A percentile compares a stretch with the other conserved stretches of the same genome.
These are phyloP conservation scores for Apus apus DNA, from an alignment of 2,113 vertebrate species.

Conservation along the genomic window DNA sequence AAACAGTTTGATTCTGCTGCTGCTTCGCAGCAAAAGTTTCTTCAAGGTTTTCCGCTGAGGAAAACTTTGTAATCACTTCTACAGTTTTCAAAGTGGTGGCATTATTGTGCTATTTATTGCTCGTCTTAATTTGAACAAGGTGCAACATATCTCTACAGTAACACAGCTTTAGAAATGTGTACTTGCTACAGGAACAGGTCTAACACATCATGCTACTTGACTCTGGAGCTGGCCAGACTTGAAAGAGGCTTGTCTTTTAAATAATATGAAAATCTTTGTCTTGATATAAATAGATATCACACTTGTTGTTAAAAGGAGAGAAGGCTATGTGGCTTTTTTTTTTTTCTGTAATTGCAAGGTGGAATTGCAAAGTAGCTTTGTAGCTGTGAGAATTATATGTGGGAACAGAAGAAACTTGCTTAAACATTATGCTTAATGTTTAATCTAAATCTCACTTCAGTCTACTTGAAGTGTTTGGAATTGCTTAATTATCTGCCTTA, in stretches of 20 bases:
- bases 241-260: conserved; percentile 1
- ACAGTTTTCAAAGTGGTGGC: background rate
- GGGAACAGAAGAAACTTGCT: conserved; percentile 56
- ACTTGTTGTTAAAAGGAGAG: conserved; percentile 11
- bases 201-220: background rate
- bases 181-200: background rate
- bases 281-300: conserved; percentile 11
- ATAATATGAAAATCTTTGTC: conserved; percentile 46
- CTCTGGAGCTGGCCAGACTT: conserved; percentile 25
- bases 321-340: background rate
- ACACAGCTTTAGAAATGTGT: background rate
- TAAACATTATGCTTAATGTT: conserved; percentile 41
- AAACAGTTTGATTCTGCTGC: background rate
- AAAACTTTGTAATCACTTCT: background rate
- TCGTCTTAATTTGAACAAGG: rapidly evolving
- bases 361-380: conserved; percentile 50
- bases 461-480: conserved; percentile 28
- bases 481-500: conserved; percentile 34
- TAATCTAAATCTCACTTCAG: conserved; percentile 62
- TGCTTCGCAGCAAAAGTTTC: background rate
- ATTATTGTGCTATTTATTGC: background rate
- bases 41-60: background rate
- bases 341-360: background rate
- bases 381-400: conserved; percentile 30
- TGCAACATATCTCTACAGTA: background rate